Base-by-base conservation (phyloP, 1,140 invertebrate species). In the Calliphora vicina region DNA sequence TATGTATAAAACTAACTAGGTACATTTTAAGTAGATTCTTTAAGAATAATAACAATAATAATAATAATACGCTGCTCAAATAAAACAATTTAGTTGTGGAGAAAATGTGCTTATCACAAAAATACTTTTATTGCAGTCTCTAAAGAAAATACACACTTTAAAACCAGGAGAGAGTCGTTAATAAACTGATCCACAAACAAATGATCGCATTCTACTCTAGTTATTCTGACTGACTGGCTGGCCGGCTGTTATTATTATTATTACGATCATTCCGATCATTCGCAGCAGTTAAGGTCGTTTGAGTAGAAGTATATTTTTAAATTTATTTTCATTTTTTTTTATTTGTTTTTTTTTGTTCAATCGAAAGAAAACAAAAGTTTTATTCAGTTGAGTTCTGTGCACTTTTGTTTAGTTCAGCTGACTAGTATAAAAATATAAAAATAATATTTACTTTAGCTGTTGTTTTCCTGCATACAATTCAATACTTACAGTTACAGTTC, bases 71-170 rank as follows among this genome's bases (percentile, higher is more conserved):
- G 50, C 61, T 67, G n/a, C 23, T 67, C n/a, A 67, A 67, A 67
- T 67, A 67, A 20, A 67, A 67, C 61, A 67, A 67, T 67, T 67
- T 67, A 67, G 1, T 67, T 67, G 61, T 67, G 61, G 61, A 67
- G 61, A 67, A 67, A 67, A 67, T 67, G 17, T 67, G 61, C 61
- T 67, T 67, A 67, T 67, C 61, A 67, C 57, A 67, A 67, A 57
- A 57, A 67, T 23, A n/a, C 61, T 67, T 67, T 67, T 67, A 67
- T 67, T 67, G 61, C 9, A 67, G 61, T 67, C 61, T 20, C 61
- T 67, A 25, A 67, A 67, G 61, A 67, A 57, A 57, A 57, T 57
- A 57, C 50, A 57, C 50, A 57, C 50, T 57, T 57, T n/a, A 67
- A 67, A 67, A 67, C 61, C 23, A 23, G n/a, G n/a, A 67, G 61